phyloP scores from a whole-genome alignment of 2,888 invertebrate genomes.

The Terebella lapidaria region DNA sequence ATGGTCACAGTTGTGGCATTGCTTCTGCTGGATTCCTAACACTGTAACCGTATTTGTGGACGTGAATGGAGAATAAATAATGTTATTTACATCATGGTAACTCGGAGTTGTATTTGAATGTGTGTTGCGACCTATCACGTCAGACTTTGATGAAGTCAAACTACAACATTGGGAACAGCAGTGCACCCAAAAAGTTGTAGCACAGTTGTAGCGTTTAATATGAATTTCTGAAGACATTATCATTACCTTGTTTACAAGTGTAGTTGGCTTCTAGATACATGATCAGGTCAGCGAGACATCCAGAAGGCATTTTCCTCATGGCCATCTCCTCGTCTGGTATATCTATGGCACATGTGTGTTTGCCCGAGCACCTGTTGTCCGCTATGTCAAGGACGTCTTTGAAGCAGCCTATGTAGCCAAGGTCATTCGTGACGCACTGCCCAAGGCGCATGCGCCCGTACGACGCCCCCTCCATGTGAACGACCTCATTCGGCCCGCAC shows the following conservation, averaged over 20 bases:
- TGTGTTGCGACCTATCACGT: too few species aligned
- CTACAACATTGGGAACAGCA: too few species aligned
- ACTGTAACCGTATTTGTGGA: too few species aligned
- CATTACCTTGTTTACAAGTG: neutral
- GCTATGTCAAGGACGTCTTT: neutral
- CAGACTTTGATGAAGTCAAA: too few species aligned
- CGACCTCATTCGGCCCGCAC: slow-evolving; percentile 8
- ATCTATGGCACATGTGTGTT: neutral
- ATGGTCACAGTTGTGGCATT: neutral
- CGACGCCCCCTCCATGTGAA: slow-evolving; percentile 2
- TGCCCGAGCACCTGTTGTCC: neutral
- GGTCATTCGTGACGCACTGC: slow-evolving; percentile 8
- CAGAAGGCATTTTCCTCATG: too few species aligned
- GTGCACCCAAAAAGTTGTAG: too few species aligned
- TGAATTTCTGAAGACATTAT: too few species aligned
- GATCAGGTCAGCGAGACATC: neutral
- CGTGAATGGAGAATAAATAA: too few species aligned
- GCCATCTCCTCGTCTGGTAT: neutral
- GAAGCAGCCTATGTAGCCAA: neutral
- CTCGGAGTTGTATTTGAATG: too few species aligned
- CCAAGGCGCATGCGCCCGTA: slow-evolving; percentile 13
- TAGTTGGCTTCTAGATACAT: neutral
- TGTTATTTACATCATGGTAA: too few species aligned
- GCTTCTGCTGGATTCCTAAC: neutral
- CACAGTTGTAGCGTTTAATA: too few species aligned